Percentiles rank a stretch among this genome's conserved stretches.
Evolutionary conservation across 2,797 vertebrate genomes (phyloP).

Genomic region (Sebastes umbrosus): DNA sequence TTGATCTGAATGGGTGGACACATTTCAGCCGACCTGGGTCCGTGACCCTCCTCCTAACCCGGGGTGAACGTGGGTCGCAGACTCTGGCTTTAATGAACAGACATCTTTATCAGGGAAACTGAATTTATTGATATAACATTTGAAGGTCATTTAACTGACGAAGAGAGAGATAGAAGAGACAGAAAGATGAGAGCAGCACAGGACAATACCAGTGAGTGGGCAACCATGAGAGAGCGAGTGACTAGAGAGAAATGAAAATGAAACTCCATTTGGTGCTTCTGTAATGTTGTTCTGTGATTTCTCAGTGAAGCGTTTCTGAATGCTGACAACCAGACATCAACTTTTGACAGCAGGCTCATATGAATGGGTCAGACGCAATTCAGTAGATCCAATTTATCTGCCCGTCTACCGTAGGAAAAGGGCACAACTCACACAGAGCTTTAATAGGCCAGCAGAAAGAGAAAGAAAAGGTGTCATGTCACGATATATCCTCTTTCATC

Average conservation of each 20-base stretch:
- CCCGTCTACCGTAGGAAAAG: not conserved
- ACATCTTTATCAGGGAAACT: not conserved
- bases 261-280: constrained; percentile 7
- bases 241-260: constrained; percentile 18
- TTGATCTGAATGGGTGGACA: not conserved
- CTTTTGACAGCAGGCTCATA: not conserved
- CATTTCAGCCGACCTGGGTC: not conserved
- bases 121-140: not conserved
- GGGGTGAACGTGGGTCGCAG: not conserved
- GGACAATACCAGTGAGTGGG: not conserved
- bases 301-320: not conserved
- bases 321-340: not conserved
- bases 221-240: not conserved
- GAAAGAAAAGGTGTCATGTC: not conserved
- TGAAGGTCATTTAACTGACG: not conserved
- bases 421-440: not conserved
- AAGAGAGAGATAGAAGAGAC: not conserved
- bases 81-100: not conserved
- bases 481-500: constrained; percentile 11
- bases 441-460: not conserved
- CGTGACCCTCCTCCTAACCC: not conserved
- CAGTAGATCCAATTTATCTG: not conserved
- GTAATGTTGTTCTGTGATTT: not conserved
- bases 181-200: not conserved
- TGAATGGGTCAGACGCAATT: not conserved